Evolutionary conservation across 2,113 vertebrate genomes (phyloP), one percentile per base, ranked within the genome.

Genomic region (Campylomormyrus tamandua): DNA sequence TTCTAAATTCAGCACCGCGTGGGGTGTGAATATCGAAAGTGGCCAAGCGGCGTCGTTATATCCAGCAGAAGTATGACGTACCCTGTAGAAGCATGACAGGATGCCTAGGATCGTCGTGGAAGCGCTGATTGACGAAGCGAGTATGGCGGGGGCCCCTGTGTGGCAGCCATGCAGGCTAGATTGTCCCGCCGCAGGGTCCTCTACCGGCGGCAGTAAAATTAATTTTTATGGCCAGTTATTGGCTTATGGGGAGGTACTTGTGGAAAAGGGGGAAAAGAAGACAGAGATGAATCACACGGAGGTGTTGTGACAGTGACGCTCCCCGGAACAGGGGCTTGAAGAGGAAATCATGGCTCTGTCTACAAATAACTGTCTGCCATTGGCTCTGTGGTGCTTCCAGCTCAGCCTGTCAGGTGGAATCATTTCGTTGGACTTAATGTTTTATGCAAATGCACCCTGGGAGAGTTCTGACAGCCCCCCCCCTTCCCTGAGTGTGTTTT

Each of bases 371-470:
- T 90, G 83, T 52, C 89, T 87, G 84, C 89, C 89, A 87, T 83
- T 27, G 56, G 89, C 31, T n/a, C 27, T 35, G 31, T 11, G 7
- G 50, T 87, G 48, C 11, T 53, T 87, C 48, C 49, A 87, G 49
- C 48, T 87, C 85, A 87, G 50, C 49, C 50, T 87, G 89, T 87
- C 89, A 87, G 89, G 84, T 90, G 58, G 58, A 90, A 87, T 90
- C 83, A 87, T 87, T 90, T 77, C 50, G 62, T 87, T 90, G 83
- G 58, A 83, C 89, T 90, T 87, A 90, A 90, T 87, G 89, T 87
- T 90, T 90, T 90, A 87, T 90, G 89, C 89, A 90, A 90, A 90
- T 87, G 84, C 58, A 87, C 74, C 46, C 56, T 50, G 84, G 84
- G 84, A 89, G 89, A 89, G 88, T 83, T 90, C 35, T 49, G 83